These are phyloP conservation scores for Prietella phreatophila DNA, from an alignment of 2,113 vertebrate genomes.

Conservation along the genomic window DNA sequence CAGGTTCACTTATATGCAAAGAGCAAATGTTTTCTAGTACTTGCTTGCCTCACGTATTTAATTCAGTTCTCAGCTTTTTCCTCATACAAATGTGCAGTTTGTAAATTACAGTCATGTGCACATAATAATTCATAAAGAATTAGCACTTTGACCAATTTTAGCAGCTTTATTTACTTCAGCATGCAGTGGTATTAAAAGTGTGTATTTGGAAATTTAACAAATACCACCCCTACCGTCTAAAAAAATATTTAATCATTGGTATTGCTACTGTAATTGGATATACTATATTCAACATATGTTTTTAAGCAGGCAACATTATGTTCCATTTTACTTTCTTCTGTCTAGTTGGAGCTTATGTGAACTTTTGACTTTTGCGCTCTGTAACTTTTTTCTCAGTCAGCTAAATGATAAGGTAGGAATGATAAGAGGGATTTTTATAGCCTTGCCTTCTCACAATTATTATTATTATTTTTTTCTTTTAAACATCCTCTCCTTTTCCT, in stretches of 20 bases:
- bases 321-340: neutral
- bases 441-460: neutral
- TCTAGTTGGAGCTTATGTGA: conserved; percentile 6
- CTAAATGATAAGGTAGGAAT: conserved; percentile 11
- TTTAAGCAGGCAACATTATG: neutral
- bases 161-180: neutral
- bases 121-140: neutral
- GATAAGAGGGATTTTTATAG: conserved; percentile 16
- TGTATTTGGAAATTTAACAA: neutral
- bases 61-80: neutral
- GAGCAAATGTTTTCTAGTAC: neutral
- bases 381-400: conserved; percentile 6
- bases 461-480: neutral
- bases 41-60: neutral
- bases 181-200: neutral
- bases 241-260: neutral
- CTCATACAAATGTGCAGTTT: neutral
- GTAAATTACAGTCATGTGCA: neutral
- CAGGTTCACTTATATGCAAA: neutral
- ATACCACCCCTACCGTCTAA: neutral
- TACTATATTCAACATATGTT: neutral
- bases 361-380: conserved; percentile 36
- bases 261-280: neutral
- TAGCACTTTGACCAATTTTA: neutral
- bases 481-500: neutral